Evolutionary conservation across 2,113 vertebrate species (phyloP), one percentile per base, ranked within the genome.

Genomic region (Nycticorax nycticorax): DNA sequence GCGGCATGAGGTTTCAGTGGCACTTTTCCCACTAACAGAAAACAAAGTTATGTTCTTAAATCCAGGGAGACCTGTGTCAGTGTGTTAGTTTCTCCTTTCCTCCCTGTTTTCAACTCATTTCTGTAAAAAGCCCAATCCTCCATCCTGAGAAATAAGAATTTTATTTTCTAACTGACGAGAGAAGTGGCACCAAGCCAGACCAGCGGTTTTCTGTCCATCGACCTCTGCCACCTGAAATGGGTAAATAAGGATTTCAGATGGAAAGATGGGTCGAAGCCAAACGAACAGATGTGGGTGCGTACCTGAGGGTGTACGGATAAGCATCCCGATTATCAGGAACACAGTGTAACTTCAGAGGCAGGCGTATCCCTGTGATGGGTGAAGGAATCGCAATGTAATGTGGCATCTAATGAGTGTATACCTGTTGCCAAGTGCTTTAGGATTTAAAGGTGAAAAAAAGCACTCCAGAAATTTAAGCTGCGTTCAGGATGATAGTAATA

Each of bases 391-490:
- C 53, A 60, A 3, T 73, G 28, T 33, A 33, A 33, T 4, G n/a
- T 17, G 4, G 48, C 22, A 12, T 55, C 39, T 64, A 75, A 33
- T 43, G 16, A 32, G 28, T 28, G 13, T 10, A 28, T 71, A 56
- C 50, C 12, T 5, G 43, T 47, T 91, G 74, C 78, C 83, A 81
- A 85, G 86, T 66, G 69, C 76, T 89, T 82, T 72, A 55, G 87
- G 89, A 69, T 89, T 88, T 55, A 77, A 53, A 89, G 69, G 77
- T 66, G 89, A 77, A 92, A 76, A 82, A 87, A 93, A 64, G 7
- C 62, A 35, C 77, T 83, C 23, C 30, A 95, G 73, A 95, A 96
- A 92, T 59, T 64, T 68, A 85, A 95, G 48, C 47, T 71, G 74
- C 2, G 0, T 73, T 73, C 56, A 60, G 60, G n/a, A 64, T 43